Evolutionary conservation across 2,888 invertebrate genomes (phyloP).

Genomic region (Melieria omissa): DNA sequence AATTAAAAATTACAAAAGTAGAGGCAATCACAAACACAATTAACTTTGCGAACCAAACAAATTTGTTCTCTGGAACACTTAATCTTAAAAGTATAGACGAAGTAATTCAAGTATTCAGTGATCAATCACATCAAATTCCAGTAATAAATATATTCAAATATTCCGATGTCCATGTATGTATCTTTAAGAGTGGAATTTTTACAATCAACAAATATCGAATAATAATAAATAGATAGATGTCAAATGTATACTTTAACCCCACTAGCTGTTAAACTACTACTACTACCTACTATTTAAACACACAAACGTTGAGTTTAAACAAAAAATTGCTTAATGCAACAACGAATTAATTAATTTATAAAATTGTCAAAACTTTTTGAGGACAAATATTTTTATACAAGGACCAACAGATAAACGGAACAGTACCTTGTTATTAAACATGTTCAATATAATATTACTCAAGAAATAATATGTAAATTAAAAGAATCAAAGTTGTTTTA

Average conservation of each 20-base stretch:
- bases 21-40: neutral
- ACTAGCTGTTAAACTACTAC: neutral
- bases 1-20: slow-evolving; percentile 21
- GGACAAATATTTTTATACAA: slow-evolving; percentile 3
- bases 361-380: neutral
- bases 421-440: slow-evolving; percentile 15
- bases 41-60: slow-evolving; percentile 4
- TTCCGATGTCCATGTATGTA: too few relatives aligned
- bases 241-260: slow-evolving; percentile 11
- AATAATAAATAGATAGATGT: neutral
- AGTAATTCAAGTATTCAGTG: too few relatives aligned
- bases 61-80: slow-evolving; percentile 18
- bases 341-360: slow-evolving; percentile 7
- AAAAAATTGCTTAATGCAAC: slow-evolving; percentile 12
- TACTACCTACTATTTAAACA: too few relatives aligned
- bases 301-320: neutral
- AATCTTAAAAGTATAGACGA: neutral
- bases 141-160: too few relatives aligned
- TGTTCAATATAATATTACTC: slow-evolving; percentile 24
- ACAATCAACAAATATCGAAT: slow-evolving; percentile 10
- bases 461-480: neutral
- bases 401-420: slow-evolving; percentile 21
- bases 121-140: too few relatives aligned
- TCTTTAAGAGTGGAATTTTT: neutral
- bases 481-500: too few relatives aligned